These are phyloP conservation scores for Lithobates sylvaticus DNA, from an alignment of 2,797 vertebrate species.

Conservation along the genomic window DNA sequence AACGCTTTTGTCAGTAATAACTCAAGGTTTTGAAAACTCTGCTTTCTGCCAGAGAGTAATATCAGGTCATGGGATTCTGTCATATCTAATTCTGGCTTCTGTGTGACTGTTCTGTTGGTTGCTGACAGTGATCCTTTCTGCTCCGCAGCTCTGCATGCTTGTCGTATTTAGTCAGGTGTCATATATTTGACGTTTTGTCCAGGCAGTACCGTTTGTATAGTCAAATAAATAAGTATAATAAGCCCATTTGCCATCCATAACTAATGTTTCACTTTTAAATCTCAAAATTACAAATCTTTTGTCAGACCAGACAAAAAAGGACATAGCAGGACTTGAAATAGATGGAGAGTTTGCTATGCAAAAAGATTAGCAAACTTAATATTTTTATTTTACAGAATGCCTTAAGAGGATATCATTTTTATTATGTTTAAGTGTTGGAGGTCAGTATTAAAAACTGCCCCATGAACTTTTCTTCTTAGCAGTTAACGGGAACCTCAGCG, in stretches of 20 bases:
- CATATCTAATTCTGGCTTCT: conserved; percentile 26
- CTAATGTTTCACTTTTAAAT: not conserved
- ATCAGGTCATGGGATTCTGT: conserved; percentile 33
- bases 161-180: conserved; percentile 19
- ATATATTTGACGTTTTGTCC: conserved; percentile 5
- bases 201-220: not conserved
- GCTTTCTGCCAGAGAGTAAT: conserved; percentile 43
- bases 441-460: too few relatives aligned
- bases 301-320: too few relatives aligned
- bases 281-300: too few relatives aligned
- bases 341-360: too few relatives aligned
- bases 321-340: too few relatives aligned
- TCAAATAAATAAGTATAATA: not conserved
- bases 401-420: too few relatives aligned
- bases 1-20: conserved; percentile 34
- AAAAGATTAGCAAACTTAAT: too few relatives aligned
- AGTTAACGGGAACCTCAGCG: too few relatives aligned
- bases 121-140: conserved; percentile 28
- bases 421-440: too few relatives aligned
- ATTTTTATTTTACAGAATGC: too few relatives aligned
- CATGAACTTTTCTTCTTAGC: too few relatives aligned
- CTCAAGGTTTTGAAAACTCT: conserved; percentile 40
- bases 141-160: conserved; percentile 17
- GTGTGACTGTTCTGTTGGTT: conserved; percentile 11
- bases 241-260: not conserved